These are phyloP conservation scores for Xestia sexstrigata DNA, from an alignment of 2,888 invertebrate genomes.

Conservation along the genomic window DNA sequence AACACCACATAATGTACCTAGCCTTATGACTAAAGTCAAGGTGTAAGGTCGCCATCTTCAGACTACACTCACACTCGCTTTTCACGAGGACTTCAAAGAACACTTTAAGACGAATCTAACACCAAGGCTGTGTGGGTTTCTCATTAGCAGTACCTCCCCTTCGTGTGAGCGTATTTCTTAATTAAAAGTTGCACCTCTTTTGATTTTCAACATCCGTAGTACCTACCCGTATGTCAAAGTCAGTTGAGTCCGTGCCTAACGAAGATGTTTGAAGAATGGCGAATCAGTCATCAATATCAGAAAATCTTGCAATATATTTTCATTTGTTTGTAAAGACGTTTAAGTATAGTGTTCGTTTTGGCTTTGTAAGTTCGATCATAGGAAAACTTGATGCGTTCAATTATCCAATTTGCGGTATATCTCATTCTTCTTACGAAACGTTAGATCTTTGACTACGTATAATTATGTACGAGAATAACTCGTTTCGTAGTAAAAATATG, in stretches of 20 bases:
- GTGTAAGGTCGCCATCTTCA: slow-evolving; percentile 46
- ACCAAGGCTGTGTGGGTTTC: slow-evolving; percentile 27
- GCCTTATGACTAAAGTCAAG: slow-evolving; percentile 25
- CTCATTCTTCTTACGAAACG: background rate
- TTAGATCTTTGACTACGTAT: background rate
- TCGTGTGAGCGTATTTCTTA: slow-evolving; percentile 22
- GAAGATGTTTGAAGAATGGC: background rate
- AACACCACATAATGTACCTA: background rate
- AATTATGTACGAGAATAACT: background rate
- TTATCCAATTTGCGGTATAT: background rate
- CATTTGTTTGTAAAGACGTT: background rate
- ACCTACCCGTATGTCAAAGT: background rate
- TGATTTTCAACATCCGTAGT: background rate
- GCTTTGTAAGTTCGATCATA: background rate
- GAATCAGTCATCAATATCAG: background rate
- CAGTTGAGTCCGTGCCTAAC: background rate
- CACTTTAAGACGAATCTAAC: slow-evolving; percentile 37
- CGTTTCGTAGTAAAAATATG: background rate
- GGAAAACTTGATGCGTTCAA: background rate
- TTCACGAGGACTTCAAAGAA: slow-evolving; percentile 37
- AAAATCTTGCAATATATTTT: background rate
- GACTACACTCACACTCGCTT: slow-evolving; percentile 37
- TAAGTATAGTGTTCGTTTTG: background rate
- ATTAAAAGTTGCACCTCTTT: slow-evolving; percentile 27
- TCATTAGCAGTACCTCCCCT: slow-evolving; percentile 31